phyloP scores from a whole-genome alignment of 2,113 vertebrate species.

The Callithrix jacchus region DNA sequence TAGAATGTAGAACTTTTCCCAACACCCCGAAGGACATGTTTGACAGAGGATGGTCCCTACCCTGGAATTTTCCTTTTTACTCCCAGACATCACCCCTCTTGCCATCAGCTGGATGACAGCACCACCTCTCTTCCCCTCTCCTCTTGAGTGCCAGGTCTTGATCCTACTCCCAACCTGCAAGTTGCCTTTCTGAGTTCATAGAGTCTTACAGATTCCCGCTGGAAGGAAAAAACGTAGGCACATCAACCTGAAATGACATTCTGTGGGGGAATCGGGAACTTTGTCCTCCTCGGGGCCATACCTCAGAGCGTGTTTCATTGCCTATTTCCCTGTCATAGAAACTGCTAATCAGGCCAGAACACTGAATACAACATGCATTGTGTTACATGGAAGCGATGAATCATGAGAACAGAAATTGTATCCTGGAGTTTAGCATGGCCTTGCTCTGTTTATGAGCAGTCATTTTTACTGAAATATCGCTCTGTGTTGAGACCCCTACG shows the following conservation, averaged over 20 bases:
- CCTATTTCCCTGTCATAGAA: background rate
- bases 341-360: background rate
- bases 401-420: background rate
- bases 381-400: background rate
- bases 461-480: background rate
- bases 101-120: background rate
- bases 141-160: too few species aligned
- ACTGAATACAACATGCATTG: background rate
- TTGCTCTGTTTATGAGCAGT: background rate
- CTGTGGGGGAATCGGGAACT: background rate
- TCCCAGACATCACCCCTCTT: background rate
- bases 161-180: background rate
- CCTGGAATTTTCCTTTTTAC: background rate
- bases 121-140: background rate
- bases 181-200: background rate
- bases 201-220: background rate
- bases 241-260: background rate
- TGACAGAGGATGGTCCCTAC: background rate
- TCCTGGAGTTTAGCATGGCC: background rate
- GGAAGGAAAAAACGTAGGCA: background rate
- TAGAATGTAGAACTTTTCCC: background rate
- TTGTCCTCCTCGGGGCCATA: fast-evolving
- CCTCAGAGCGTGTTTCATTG: background rate
- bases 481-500: background rate
- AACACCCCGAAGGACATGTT: background rate